phyloP scores from a whole-genome alignment of 2,113 vertebrate genomes.

The Arizona elegans region DNA sequence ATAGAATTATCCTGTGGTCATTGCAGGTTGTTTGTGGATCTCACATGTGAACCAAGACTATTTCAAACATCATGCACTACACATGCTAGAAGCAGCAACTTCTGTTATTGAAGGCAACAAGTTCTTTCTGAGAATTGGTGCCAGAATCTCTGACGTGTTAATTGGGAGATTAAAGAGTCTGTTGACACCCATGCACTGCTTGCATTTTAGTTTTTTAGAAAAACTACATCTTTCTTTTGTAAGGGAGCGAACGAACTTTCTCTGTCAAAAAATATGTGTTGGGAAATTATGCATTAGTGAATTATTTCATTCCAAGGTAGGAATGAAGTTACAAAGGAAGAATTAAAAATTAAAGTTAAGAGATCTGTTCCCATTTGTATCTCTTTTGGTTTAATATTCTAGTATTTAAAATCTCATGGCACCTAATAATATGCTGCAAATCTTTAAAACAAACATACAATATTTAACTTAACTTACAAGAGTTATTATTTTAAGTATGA shows the following conservation, averaged over 20 bases:
- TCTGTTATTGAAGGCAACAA: not conserved
- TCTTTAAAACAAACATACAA: not conserved
- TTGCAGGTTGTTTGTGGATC: not conserved
- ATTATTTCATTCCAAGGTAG: slow-evolving; percentile 10
- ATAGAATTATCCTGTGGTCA: too few species aligned
- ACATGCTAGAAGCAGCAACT: not conserved
- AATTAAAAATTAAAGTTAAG: not conserved
- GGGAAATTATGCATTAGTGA: slow-evolving; percentile 19
- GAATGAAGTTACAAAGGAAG: not conserved
- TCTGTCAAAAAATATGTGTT: not conserved
- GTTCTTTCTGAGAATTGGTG: not conserved
- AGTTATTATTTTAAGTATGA: not conserved
- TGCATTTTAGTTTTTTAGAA: not conserved
- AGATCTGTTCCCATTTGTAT: not conserved
- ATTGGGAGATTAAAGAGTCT: not conserved
- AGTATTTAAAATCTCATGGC: not conserved
- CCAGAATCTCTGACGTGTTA: not conserved
- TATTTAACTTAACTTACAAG: not conserved
- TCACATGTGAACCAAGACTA: not conserved
- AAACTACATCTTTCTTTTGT: not conserved
- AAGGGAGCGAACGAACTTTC: not conserved
- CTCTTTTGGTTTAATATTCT: not conserved
- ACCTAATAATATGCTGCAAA: not conserved
- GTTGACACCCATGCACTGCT: not conserved
- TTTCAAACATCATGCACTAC: not conserved